Evolutionary conservation across 2,113 vertebrate species (phyloP).

Genomic region (Alexandromys fortis): DNA sequence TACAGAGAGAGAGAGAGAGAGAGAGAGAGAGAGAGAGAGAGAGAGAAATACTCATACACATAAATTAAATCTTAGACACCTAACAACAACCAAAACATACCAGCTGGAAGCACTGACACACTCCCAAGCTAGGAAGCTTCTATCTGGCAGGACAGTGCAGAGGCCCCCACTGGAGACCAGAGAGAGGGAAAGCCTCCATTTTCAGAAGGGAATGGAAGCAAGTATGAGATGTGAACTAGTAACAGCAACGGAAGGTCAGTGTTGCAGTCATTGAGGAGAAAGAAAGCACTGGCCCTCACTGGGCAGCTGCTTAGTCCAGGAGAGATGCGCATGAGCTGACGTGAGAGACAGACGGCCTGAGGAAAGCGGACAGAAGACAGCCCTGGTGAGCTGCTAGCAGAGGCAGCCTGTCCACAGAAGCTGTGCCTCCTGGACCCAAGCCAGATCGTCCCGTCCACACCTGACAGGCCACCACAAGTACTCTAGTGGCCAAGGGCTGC

Average conservation of each 20-base stretch:
- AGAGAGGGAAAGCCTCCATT: background rate
- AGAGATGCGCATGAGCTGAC: background rate
- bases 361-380: background rate
- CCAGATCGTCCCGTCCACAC: conserved; percentile 78
- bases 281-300: background rate
- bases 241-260: background rate
- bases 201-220: background rate
- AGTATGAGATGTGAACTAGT: background rate
- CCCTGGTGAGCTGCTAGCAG: background rate
- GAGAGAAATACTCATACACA: background rate
- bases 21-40: too few relatives aligned
- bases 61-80: background rate
- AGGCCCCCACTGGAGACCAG: background rate
- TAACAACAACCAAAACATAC: background rate
- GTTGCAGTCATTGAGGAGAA: background rate
- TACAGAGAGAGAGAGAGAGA: background rate
- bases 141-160: background rate
- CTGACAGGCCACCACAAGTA: background rate
- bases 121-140: background rate
- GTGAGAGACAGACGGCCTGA: background rate
- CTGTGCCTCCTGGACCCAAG: background rate
- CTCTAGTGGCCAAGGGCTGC: background rate
- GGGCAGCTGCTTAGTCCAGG: background rate
- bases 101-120: background rate
- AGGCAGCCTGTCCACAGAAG: background rate